Base-by-base conservation (phyloP, 2,888 invertebrate species). In the Noctua janthe region DNA sequence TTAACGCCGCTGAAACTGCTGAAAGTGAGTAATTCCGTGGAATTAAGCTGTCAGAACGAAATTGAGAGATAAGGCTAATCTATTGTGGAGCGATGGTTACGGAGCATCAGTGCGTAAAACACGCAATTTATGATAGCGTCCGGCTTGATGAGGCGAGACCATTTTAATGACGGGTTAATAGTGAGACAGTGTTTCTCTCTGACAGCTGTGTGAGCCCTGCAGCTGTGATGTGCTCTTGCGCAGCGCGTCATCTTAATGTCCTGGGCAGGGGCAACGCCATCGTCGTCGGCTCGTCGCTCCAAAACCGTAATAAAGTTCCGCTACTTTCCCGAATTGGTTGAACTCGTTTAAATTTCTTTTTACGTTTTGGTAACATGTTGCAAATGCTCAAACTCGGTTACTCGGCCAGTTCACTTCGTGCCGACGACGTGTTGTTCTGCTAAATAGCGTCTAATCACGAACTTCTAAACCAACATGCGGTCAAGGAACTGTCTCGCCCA, bases 311-410 rank as follows among this genome's bases (percentile, higher is more conserved):
- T 87, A 88, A 88, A 87, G 87, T 92, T 87, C 94, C 93, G 94
- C 91, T 94, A 92, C 92, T 94, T 94, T 94, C 90, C 87, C 91
- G 92, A 94, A 94, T 87, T 89, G 87, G 81, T 84, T 90, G 90
- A 88, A 91, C 92, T 91, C 91, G 90, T 92, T 92, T 92, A 86
- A 88, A 90, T 88, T 91, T 90, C 82, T 90, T 92, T 93, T 93
- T 92, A 92, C 92, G 87, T 91, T 90, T 91, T 84, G 86, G 88
- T 85, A 90, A 90, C 89, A 90, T 89, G 88, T 90, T 90, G 90
- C 84, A 91, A 92, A 89, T 81, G 81, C 83, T 84, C 84, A 85
- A 80, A 93, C 82, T 93, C 91, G 92, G 94, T 93, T 90, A 93
- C 89, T 92, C 88, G 93, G 92, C 81, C 93, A 88, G 84, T 88